phyloP scores from a whole-genome alignment of 2,113 vertebrate species.

The Scatophagus argus region DNA sequence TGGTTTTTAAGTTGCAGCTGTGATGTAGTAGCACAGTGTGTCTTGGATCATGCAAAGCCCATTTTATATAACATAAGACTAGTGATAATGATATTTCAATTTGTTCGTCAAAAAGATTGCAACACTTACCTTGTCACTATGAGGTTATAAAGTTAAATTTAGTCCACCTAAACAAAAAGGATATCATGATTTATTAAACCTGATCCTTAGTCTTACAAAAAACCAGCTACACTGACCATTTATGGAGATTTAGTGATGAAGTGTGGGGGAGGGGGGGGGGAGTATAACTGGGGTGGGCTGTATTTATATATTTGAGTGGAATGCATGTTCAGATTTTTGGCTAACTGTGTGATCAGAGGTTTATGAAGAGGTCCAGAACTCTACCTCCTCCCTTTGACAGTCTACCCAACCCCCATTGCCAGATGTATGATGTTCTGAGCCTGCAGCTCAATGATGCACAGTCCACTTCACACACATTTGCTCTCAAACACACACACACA shows the following conservation, averaged over 20 bases:
- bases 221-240: constrained; percentile 56
- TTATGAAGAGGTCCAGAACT: constrained; percentile 56
- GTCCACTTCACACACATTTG: constrained; percentile 69
- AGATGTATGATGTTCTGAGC: constrained; percentile 79
- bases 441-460: constrained; percentile 81
- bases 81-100: neutral
- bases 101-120: neutral
- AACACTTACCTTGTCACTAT: neutral
- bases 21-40: neutral
- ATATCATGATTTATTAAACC: constrained; percentile 33
- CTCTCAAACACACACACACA: constrained; percentile 37
- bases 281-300: constrained; percentile 45
- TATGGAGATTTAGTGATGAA: constrained; percentile 57
- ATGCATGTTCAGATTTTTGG: constrained; percentile 55
- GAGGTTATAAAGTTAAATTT: neutral
- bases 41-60: neutral
- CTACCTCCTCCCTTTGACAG: constrained; percentile 54
- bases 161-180: constrained; percentile 2
- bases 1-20: neutral
- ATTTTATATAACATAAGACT: neutral
- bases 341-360: constrained; percentile 53
- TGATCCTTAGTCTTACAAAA: constrained; percentile 37
- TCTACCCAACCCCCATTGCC: constrained; percentile 73
- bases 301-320: constrained; percentile 70
- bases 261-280: constrained; percentile 16